Conservation (phyloP, 2,888 invertebrate species). For the Melanotus villosus region DNA sequence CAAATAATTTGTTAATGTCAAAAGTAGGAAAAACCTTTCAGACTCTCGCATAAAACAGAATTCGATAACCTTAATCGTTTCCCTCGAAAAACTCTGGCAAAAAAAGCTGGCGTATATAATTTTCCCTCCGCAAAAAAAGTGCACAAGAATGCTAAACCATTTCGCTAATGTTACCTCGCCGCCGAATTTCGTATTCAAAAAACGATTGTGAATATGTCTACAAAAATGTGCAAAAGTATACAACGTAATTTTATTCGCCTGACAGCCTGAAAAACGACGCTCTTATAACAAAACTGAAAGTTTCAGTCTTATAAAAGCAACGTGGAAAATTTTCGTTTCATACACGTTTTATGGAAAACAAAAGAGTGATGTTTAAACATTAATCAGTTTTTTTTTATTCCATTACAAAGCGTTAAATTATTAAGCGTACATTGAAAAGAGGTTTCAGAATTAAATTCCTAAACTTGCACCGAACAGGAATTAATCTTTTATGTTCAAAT, state of each 20-base stretch:
- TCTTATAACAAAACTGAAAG: background rate
- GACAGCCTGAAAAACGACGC: constrained; percentile 9
- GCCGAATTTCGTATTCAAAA: constrained; percentile 2
- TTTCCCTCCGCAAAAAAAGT: background rate
- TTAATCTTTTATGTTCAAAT: too few relatives aligned
- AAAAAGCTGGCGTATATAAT: background rate
- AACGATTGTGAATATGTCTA: constrained; percentile 4
- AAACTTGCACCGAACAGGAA: too few relatives aligned
- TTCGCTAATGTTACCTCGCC: background rate
- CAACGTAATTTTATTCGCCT: constrained; percentile 4
- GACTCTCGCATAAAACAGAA: background rate
- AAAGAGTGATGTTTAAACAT: too few relatives aligned
- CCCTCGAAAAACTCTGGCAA: background rate
- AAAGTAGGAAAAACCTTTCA: too few relatives aligned
- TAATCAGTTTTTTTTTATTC: too few relatives aligned
- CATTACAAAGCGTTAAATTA: too few relatives aligned
- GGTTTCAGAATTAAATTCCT: too few relatives aligned
- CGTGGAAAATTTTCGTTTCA: background rate
- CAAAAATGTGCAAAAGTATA: constrained; percentile 9
- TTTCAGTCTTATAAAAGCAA: too few relatives aligned
- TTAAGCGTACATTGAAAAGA: too few relatives aligned
- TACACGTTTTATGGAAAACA: background rate
- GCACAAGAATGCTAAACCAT: background rate
- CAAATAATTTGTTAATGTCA: too few relatives aligned
- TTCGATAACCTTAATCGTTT: background rate